Evolutionary conservation across 1,140 invertebrate genomes (phyloP), one percentile per base, ranked within the genome.

Genomic region (Aplysia californica): DNA sequence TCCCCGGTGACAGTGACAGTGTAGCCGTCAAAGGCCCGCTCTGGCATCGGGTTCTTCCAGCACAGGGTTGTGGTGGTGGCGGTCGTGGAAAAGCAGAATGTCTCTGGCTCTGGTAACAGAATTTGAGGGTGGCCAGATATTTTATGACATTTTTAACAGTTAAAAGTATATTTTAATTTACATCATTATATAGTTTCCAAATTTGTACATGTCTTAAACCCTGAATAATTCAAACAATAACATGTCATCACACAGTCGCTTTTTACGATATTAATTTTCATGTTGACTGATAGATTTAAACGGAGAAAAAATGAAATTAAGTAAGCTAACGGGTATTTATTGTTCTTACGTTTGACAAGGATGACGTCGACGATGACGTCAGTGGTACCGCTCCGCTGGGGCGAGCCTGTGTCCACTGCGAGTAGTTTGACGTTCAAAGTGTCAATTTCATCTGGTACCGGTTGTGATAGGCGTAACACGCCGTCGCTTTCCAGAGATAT

Each of bases 321-420:
- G 29, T 23, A 61, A 61, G n/a, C 21, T 6, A 41, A n/a, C 26
- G n/a, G 10, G 29, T n/a, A 3, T 4, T 15, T 66, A n/a, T 66
- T 15, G 23, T 66, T 36, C 83, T 83, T 75, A 85, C 83, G 79
- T 73, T 70, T 77, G 39, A 82, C 65, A 26, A 78, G 66, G 5
- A 76, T 78, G 23, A 85, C 69, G 3, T 68, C 38, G 0, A 83
- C 67, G 15, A 64, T 23, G 1, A 82, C 79, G 15, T 41, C 65
- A 3, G 78, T 77, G 26, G 64, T 78, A 6, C 75, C 75, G 21
- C 70, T 74, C 38, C 39, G 70, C 29, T 75, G 79, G 3, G 83
- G 83, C 3, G 80, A 81, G 21, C 83, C 83, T 1, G 65, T 64
- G 69, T 85, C 79, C n/a, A 79, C 75, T 0, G 80, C 82, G 0